A percentile compares a stretch with the other conserved stretches of the same genome.
phyloP scores from a whole-genome alignment of 1,140 invertebrate species.

The Heliconius melpomene region DNA sequence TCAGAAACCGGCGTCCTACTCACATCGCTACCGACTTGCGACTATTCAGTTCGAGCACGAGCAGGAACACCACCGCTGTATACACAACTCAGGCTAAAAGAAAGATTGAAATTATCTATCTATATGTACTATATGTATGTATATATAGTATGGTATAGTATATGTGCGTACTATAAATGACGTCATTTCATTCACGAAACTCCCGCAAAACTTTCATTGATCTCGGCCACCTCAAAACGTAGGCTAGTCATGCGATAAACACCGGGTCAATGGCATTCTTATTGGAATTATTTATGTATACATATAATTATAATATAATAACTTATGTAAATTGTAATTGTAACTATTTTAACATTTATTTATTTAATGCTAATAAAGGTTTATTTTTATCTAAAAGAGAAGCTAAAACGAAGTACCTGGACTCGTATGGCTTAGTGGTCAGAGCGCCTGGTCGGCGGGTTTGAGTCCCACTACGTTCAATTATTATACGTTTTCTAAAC shows the following conservation, averaged over 20 bases:
- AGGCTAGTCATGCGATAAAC: constrained; percentile 19
- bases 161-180: constrained; percentile 59
- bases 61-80: constrained; percentile 44
- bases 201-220: constrained; percentile 62
- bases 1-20: constrained; percentile 65
- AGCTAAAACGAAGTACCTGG: too few relatives aligned
- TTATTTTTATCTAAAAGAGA: too few relatives aligned
- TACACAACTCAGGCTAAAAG: constrained; percentile 65
- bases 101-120: constrained; percentile 71
- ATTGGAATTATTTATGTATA: neutral
- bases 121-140: constrained; percentile 21
- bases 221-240: constrained; percentile 36
- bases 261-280: neutral
- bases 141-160: constrained; percentile 56
- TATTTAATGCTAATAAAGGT: too few relatives aligned
- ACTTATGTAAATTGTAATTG: neutral
- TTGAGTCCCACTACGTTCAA: too few relatives aligned
- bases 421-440: too few relatives aligned
- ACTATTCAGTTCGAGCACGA: constrained; percentile 68
- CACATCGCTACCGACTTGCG: constrained; percentile 78
- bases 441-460: too few relatives aligned
- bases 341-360: too few relatives aligned
- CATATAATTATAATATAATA: neutral
- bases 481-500: too few relatives aligned
- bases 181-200: constrained; percentile 72